These are phyloP conservation scores for Anarrhichthys ocellatus DNA, from an alignment of 2,113 vertebrate species.

Conservation along the genomic window DNA sequence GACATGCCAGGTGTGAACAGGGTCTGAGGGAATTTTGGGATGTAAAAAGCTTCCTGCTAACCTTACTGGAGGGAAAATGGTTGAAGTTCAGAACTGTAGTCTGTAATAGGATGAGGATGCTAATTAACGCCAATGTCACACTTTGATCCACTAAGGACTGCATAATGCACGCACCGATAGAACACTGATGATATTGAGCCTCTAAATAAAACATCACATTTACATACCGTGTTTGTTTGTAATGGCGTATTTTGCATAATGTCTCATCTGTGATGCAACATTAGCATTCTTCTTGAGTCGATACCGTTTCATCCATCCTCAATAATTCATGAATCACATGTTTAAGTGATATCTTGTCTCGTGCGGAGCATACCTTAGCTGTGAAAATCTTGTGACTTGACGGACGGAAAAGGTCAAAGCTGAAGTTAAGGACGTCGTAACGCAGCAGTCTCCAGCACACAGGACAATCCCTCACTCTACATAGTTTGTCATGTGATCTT, in stretches of 20 bases:
- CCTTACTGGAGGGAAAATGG: background rate
- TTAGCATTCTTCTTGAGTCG: constrained; percentile 22
- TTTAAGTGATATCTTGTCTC: too few relatives aligned
- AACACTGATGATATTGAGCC: background rate
- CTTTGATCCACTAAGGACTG: background rate
- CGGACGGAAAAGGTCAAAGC: too few relatives aligned
- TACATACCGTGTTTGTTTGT: constrained; percentile 36
- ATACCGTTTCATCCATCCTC: background rate
- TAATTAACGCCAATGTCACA: background rate
- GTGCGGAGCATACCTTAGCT: too few relatives aligned
- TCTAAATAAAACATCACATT: constrained; percentile 36
- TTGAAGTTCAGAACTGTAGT: background rate
- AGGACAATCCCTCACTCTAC: too few relatives aligned
- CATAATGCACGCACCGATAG: background rate
- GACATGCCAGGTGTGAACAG: too few relatives aligned
- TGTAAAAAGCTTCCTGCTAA: too few relatives aligned
- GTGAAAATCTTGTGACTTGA: too few relatives aligned
- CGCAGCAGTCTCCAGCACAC: too few relatives aligned
- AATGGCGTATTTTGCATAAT: constrained; percentile 13
- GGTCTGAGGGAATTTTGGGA: too few relatives aligned
- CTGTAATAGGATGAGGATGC: background rate
- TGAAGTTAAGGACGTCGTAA: too few relatives aligned
- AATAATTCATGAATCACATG: background rate
- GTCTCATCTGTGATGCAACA: constrained; percentile 24
- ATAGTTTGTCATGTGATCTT: too few relatives aligned